These are phyloP conservation scores for Cephalopholis sonnerati DNA, from an alignment of 2,113 vertebrate species.

Conservation along the genomic window DNA sequence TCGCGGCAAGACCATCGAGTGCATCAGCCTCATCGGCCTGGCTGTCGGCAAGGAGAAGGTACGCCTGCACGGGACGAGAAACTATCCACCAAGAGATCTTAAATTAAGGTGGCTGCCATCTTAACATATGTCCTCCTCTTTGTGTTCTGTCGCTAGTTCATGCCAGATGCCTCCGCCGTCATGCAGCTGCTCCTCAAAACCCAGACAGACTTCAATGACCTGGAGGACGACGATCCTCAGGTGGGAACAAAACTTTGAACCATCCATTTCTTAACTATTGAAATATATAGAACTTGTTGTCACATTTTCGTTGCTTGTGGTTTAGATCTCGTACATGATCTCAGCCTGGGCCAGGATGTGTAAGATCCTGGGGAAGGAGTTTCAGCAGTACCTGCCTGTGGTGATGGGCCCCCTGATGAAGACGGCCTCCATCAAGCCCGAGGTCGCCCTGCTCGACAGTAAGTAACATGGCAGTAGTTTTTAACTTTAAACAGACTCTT, in stretches of 20 bases:
- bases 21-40: constrained; percentile 98
- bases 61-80: not conserved
- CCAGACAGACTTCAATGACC: constrained; percentile 96
- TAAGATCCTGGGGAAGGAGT: constrained; percentile 98
- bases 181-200: constrained; percentile 98
- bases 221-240: constrained; percentile 99
- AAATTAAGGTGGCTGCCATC: not conserved
- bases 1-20: constrained; percentile 98
- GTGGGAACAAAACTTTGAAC: constrained; percentile 69
- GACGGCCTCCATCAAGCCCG: constrained; percentile 98
- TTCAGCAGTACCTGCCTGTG: constrained; percentile 98
- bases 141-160: constrained; percentile 86
- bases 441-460: constrained; percentile 99
- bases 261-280: rapidly evolving
- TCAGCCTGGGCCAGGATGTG: constrained; percentile 99
- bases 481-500: no score
- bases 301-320: not conserved
- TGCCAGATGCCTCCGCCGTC: constrained; percentile 98
- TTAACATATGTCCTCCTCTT: not conserved
- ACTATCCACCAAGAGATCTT: not conserved
- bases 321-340: constrained; percentile 99
- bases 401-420: constrained; percentile 99
- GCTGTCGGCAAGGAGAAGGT: constrained; percentile 99
- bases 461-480: constrained; percentile 65
- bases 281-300: not conserved